Evolutionary conservation across 1,140 invertebrate species (phyloP).

Genomic region (Drosophila oshimai): DNA sequence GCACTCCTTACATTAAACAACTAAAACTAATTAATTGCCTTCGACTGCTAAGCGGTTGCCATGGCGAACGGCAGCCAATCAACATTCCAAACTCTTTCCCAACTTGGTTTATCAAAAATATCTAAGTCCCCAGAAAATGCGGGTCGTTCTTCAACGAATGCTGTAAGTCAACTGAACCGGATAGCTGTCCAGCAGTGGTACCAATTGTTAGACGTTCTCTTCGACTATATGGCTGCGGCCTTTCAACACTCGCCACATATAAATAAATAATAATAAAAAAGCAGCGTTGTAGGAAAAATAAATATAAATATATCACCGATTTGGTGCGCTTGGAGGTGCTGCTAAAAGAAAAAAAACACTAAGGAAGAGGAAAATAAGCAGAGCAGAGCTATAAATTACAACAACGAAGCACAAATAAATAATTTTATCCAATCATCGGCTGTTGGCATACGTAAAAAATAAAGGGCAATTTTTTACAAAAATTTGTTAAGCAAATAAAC

Average conservation of each 20-base stretch:
- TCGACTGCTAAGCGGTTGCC: constrained; percentile 57
- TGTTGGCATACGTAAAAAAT: constrained; percentile 14
- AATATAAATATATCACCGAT: constrained; percentile 70
- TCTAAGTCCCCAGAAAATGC: not conserved
- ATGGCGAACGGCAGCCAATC: constrained; percentile 59
- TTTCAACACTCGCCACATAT: constrained; percentile 72
- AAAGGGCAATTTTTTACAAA: constrained; percentile 6
- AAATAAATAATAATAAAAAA: constrained; percentile 75
- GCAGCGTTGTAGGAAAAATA: constrained; percentile 61
- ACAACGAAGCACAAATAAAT: constrained; percentile 34
- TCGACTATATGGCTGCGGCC: constrained; percentile 37
- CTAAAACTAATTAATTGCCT: constrained; percentile 40
- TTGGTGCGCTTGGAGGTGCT: constrained; percentile 26
- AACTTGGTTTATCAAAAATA: constrained; percentile 1
- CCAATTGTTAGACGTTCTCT: constrained; percentile 53
- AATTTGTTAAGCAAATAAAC: constrained; percentile 20
- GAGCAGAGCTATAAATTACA: constrained; percentile 66
- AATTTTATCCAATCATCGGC: constrained; percentile 26
- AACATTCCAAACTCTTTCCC: constrained; percentile 44
- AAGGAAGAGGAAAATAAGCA: constrained; percentile 19
- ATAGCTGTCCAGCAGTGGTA: constrained; percentile 48
- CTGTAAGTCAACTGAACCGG: constrained; percentile 79
- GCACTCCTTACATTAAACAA: not conserved
- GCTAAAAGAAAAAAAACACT: constrained; percentile 15
- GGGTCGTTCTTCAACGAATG: constrained; percentile 62